Conservation (phyloP, 92 coral and sea anemone genomes). For the Palythoa grandis region DNA sequence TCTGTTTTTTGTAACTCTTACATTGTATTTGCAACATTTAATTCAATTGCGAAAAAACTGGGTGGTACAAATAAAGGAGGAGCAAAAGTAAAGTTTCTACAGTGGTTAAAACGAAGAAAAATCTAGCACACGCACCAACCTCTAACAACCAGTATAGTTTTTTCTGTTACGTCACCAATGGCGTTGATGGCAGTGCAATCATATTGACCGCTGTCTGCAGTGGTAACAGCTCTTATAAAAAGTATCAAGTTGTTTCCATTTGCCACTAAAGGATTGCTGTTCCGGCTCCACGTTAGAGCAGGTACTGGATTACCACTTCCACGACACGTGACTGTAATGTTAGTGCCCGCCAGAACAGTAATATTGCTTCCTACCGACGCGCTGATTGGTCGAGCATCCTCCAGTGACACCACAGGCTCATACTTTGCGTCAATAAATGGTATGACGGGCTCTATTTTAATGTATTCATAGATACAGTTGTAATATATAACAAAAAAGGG, state of each 20-base stretch:
- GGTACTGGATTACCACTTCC: constrained; percentile 45
- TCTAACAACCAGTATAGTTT: constrained; percentile 32
- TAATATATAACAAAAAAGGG: too few relatives aligned
- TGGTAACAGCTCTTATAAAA: constrained; percentile 25
- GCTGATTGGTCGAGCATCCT: constrained; percentile 16
- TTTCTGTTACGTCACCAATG: constrained; percentile 46
- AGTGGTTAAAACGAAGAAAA: neutral
- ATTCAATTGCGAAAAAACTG: too few relatives aligned
- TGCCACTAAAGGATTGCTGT: constrained; percentile 31
- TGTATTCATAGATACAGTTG: neutral
- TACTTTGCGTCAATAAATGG: constrained; percentile 41
- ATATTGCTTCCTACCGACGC: constrained; percentile 34
- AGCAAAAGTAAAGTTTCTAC: neutral
- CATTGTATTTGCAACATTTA: too few relatives aligned
- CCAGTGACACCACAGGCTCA: constrained; percentile 24
- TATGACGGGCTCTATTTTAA: constrained; percentile 33
- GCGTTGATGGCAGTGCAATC: constrained; percentile 55
- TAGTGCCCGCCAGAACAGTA: constrained; percentile 39
- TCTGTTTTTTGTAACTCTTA: too few relatives aligned
- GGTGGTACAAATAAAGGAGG: too few relatives aligned
- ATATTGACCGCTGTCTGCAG: constrained; percentile 59
- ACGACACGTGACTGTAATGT: constrained; percentile 49
- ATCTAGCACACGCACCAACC: neutral
- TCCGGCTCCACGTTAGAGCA: constrained; percentile 55
- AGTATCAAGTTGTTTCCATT: constrained; percentile 32